Base-by-base conservation (phyloP, 2,797 vertebrate genomes). In the Arrhamphus sclerolepis region DNA sequence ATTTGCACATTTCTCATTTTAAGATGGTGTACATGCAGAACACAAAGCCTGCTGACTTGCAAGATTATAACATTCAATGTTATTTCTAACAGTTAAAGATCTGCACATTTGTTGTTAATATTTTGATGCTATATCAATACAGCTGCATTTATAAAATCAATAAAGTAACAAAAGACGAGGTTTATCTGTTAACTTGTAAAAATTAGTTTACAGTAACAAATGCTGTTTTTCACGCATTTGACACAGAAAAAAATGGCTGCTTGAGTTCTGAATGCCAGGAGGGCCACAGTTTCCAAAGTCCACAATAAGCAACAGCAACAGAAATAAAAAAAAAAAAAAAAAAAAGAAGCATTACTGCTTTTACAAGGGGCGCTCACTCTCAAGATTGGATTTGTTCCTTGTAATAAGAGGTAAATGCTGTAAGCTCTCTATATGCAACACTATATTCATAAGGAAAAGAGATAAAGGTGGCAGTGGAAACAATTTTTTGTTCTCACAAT, bases 191-290 rank as follows among this genome's bases (percentile, higher is more conserved):
- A 90, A 92, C 83, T 91, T 91, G 81, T 49, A 86, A 81, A 88
- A 87, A 88, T 34, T 46, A 87, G 83, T 88, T 88, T 91, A 92
- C 89, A 93, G 83, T 82, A 90, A 89, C 84, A 89, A 90, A 90
- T 80, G 84, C 64, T 56, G 53, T 69, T 68, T 66, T 82, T 58
- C 59, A 84, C 83, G 69, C 84, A 81, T 73, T 46, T 83, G 77
- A 85, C 75, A 78, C 55, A 70, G 64, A 62, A 75, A 75, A 56
- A 80, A 73, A 73, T 47, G 67, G 42, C 74, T 67, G 76, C 40
- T 66, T n/a, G 14, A 65, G 65, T 63, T 80, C 48, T 66, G 50
- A 59, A 49, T 49, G 41, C 47, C 29, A 28, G 17, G 46, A 62
- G 31, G 20, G 58, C 67, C 78, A 66, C 43, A 34, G 66, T 81